Evolutionary conservation across 2,888 invertebrate species (phyloP).

Genomic region (Drosophila rellima): DNA sequence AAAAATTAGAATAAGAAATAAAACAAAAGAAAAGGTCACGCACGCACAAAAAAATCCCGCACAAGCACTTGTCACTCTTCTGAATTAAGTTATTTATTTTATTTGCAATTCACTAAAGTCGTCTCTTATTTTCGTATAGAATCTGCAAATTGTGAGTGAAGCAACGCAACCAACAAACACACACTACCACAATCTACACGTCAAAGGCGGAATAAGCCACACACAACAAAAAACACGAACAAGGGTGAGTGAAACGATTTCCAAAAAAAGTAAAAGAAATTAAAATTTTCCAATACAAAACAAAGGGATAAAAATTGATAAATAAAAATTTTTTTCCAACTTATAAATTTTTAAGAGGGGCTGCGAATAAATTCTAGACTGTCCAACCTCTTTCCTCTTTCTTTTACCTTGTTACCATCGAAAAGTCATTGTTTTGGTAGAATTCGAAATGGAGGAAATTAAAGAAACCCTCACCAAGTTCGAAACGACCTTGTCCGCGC

Average conservation of each 20-base stretch:
- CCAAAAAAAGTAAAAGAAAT: neutral
- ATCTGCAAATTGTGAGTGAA: too few relatives aligned
- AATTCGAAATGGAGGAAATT: constrained; percentile 2
- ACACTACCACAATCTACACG: too few relatives aligned
- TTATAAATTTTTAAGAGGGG: neutral
- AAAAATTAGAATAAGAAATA: too few relatives aligned
- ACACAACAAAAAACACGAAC: neutral
- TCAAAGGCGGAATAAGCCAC: neutral
- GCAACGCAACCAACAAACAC: too few relatives aligned
- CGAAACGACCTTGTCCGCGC: neutral
- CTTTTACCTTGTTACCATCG: neutral
- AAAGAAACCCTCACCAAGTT: constrained; percentile 7
- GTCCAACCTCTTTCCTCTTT: neutral
- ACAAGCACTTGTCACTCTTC: too few relatives aligned
- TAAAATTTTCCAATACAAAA: neutral
- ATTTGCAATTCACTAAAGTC: too few relatives aligned
- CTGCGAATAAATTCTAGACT: neutral
- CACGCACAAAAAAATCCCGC: too few relatives aligned
- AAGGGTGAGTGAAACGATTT: constrained; percentile 3
- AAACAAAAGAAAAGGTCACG: too few relatives aligned
- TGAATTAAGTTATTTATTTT: too few relatives aligned
- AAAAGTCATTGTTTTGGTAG: neutral
- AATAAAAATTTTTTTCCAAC: neutral
- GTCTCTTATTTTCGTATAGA: too few relatives aligned
- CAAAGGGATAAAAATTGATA: neutral